These are phyloP conservation scores for Agrotis ipsilon DNA, from an alignment of 2,888 invertebrate species.

Conservation along the genomic window DNA sequence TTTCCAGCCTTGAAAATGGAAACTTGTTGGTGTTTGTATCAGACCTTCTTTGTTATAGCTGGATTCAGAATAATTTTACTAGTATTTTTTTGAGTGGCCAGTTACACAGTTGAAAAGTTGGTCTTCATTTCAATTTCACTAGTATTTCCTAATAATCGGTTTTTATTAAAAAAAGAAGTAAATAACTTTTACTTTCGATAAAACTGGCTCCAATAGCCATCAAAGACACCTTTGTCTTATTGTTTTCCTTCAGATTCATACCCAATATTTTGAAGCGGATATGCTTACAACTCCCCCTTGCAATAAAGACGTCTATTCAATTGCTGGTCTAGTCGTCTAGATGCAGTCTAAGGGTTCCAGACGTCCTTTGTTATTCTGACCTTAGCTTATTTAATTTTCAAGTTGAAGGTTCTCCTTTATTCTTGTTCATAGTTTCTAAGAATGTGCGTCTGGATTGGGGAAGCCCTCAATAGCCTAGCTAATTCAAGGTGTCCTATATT, in stretches of 20 bases:
- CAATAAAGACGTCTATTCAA: constrained; percentile 67
- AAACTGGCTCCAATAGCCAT: constrained; percentile 31
- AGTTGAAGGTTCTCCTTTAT: constrained; percentile 88
- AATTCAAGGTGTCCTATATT: constrained; percentile 84
- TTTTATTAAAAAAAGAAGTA: background rate
- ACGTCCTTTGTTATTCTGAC: constrained; percentile 80
- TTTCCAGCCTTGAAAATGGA: constrained; percentile 11
- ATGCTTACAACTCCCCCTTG: constrained; percentile 74
- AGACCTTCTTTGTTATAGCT: background rate
- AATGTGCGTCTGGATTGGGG: constrained; percentile 77
- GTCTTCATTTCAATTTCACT: background rate
- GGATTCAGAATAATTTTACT: constrained; percentile 3
- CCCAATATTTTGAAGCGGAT: constrained; percentile 64
- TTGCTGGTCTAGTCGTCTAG: constrained; percentile 84
- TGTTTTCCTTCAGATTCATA: constrained; percentile 52
- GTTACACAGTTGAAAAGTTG: background rate
- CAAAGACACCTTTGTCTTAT: constrained; percentile 60
- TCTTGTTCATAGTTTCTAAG: constrained; percentile 56
- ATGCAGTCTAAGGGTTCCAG: constrained; percentile 79
- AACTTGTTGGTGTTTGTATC: constrained; percentile 14
- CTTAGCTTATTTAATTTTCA: constrained; percentile 87
- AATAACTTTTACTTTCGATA: constrained; percentile 55
- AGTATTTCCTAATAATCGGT: too few relatives aligned
- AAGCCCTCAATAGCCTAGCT: constrained; percentile 81
- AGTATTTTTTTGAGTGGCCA: background rate